Percentiles rank a stretch among this genome's conserved stretches.
These are phyloP conservation scores for Notocelia uddmanniana DNA, from an alignment of 2,888 invertebrate species.

Conservation along the genomic window DNA sequence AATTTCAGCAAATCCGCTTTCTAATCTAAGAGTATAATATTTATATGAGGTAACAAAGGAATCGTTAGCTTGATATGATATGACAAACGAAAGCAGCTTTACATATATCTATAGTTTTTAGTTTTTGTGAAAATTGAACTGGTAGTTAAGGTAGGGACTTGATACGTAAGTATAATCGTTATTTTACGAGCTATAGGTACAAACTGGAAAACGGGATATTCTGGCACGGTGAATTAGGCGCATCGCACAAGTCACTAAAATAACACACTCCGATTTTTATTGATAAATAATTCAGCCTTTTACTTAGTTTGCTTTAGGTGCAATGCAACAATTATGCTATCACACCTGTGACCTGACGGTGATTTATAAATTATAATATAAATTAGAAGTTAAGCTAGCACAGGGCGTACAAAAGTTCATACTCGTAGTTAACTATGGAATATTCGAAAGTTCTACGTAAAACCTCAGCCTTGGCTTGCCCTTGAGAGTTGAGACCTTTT, in stretches of 20 bases:
- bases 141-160: too few relatives aligned
- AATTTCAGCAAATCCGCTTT: not conserved
- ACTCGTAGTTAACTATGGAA: not conserved
- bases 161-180: too few relatives aligned
- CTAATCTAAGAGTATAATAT: not conserved
- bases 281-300: too few relatives aligned
- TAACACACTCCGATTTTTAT: too few relatives aligned
- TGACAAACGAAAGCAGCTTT: constrained; percentile 9
- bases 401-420: not conserved
- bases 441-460: too few relatives aligned
- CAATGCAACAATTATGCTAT: too few relatives aligned
- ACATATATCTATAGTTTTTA: not conserved
- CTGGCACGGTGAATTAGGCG: too few relatives aligned
- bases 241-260: too few relatives aligned
- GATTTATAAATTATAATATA: too few relatives aligned
- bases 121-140: not conserved
- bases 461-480: not conserved
- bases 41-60: constrained; percentile 14
- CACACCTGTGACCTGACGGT: too few relatives aligned
- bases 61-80: not conserved
- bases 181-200: too few relatives aligned
- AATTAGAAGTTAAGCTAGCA: not conserved
- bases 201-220: not conserved
- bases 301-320: too few relatives aligned
- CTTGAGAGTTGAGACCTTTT: not conserved